Evolutionary conservation across 2,113 vertebrate species (phyloP), one percentile per base, ranked within the genome.

Genomic region (Poicephalus gulielmi): DNA sequence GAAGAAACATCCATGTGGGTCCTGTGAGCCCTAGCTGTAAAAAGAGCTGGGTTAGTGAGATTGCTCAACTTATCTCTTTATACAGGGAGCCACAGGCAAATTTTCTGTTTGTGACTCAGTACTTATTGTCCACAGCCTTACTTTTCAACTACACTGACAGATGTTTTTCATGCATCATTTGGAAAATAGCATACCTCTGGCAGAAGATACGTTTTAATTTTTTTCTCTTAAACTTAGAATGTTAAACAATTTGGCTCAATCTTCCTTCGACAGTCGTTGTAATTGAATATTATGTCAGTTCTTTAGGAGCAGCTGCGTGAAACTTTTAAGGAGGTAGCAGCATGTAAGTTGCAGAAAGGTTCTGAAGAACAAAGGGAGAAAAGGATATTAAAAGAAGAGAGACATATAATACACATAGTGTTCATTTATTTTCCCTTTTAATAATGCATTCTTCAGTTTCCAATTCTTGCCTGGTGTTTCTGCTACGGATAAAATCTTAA

Each of bases 181-280:
- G 41, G 14, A 46, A 10, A 7, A 33, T 17, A n/a, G 3, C 1
- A 0, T 27, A 28, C 2, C 6, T 18, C 15, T n/a, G 17, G 22
- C 6, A 60, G 35, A 55, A 59, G 3, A 43, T 19, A 33, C 9
- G 3, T 6, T n/a, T 57, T 43, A 27, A 2, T 22, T 4, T 44
- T 53, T 73, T 44, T 2, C 10, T 15, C 11, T 63, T 49, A 53
- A 49, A 24, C 7, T 18, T 43, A 27, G 24, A 19, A 68, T 31
- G 27, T 68, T 47, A 19, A 41, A 44, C 9, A 60, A 44, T 5
- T 44, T 46, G 7, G 3, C 7, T 81, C 6, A 39, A 15, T 43
- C 43, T 64, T 53, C 3, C 8, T 75, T 73, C 73, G 68, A 60
- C 18, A 41, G 3, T 43, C 6, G 35, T 77, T 82, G 22, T 33